Evolutionary conservation across 2,797 vertebrate genomes (phyloP).

Genomic region (Hoplostethus mediterraneus): DNA sequence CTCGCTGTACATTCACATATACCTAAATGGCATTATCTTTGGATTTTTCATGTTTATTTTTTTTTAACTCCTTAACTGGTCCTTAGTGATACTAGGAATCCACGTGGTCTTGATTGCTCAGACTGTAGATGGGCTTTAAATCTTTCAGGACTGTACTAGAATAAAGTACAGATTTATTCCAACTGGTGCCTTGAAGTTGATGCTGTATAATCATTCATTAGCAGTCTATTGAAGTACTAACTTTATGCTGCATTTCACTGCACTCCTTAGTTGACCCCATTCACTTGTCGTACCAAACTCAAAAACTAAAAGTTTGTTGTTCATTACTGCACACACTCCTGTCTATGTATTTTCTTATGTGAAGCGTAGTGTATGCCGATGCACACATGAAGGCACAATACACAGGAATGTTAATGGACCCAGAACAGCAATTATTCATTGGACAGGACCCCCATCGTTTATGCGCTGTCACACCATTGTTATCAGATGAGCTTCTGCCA

Average conservation of each 20-base stretch:
- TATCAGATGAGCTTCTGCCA: constrained; percentile 17
- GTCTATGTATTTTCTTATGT: constrained; percentile 37
- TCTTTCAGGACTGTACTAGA: too few species aligned
- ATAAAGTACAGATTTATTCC: too few species aligned
- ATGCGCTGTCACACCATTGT: constrained; percentile 41
- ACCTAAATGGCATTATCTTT: not conserved
- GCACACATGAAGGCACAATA: constrained; percentile 38
- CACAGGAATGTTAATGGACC: constrained; percentile 26
- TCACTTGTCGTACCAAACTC: constrained; percentile 3
- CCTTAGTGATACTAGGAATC: too few species aligned
- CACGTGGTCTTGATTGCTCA: too few species aligned
- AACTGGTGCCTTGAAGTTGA: too few species aligned
- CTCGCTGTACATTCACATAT: constrained; percentile 1
- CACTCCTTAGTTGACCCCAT: not conserved
- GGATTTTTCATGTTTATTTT: not conserved
- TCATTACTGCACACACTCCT: constrained; percentile 51
- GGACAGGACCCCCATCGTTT: constrained; percentile 39
- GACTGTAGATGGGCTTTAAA: too few species aligned
- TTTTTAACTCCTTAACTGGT: not conserved
- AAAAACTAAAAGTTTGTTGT: constrained; percentile 39
- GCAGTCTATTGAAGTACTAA: too few species aligned
- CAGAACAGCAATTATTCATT: constrained; percentile 63
- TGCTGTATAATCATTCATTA: not conserved
- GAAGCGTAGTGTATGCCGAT: constrained; percentile 24
- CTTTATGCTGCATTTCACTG: not conserved